A percentile compares a stretch with the other conserved stretches of the same genome.
Evolutionary conservation across 35 echinoderm and acorn worm genomes (phyloP).

Genomic region (Heliocidaris tuberculata): DNA sequence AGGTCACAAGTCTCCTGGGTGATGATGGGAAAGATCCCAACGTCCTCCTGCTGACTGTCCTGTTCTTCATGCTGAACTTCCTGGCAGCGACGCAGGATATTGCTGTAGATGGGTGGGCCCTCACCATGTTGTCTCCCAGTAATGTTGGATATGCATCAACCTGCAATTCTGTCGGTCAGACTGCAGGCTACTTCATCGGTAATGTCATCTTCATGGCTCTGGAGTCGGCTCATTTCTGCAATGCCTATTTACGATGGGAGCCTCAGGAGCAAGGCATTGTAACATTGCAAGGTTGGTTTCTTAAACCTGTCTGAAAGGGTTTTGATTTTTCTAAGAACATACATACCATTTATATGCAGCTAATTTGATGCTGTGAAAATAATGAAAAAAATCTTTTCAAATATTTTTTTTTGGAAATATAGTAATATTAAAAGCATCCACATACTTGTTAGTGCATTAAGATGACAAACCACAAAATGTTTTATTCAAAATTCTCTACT

Average conservation of each 20-base stretch:
- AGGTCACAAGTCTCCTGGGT: constrained; percentile 63
- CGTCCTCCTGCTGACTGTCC: constrained; percentile 67
- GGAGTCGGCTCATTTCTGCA: constrained; percentile 95
- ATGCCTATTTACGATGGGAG: constrained; percentile 82
- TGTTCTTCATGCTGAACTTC: constrained; percentile 98
- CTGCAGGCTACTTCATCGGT: constrained; percentile 91
- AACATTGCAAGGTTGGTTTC: constrained; percentile 77
- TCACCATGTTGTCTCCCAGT: constrained; percentile 85
- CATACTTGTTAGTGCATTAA: too few relatives aligned
- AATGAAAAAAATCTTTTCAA: too few relatives aligned
- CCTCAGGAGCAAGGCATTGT: constrained; percentile 72
- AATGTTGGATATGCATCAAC: constrained; percentile 99
- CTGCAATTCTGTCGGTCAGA: constrained; percentile 95
- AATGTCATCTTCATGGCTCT: constrained; percentile 95
- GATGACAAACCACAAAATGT: too few relatives aligned
- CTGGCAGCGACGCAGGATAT: constrained; percentile 96
- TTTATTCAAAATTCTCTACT: too few relatives aligned
- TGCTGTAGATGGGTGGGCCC: constrained; percentile 96
- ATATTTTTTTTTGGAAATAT: too few relatives aligned
- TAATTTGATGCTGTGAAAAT: too few relatives aligned
- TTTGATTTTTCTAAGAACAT: not conserved
- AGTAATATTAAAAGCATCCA: too few relatives aligned
- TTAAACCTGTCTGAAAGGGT: not conserved
- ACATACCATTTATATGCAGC: not conserved
- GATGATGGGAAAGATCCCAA: constrained; percentile 56